Evolutionary conservation across 2,113 vertebrate genomes (phyloP).

Genomic region (Petrocephalus zakoni): DNA sequence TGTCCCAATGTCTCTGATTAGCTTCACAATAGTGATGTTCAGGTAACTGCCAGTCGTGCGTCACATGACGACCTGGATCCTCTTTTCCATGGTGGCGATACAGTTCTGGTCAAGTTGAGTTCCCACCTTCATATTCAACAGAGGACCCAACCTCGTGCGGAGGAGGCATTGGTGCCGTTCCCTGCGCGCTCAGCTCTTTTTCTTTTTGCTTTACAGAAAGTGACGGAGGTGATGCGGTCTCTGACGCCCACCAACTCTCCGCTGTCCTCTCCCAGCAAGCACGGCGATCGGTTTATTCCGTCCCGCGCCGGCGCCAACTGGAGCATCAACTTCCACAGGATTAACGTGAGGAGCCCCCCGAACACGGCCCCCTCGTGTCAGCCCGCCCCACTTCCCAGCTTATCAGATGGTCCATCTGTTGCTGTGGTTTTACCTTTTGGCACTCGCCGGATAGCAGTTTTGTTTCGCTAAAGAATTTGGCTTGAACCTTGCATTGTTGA

Average conservation of each 20-base stretch:
- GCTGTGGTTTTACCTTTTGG: neutral
- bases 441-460: neutral
- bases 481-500: neutral
- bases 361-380: neutral
- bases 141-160: neutral
- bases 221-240: slow-evolving; percentile 72
- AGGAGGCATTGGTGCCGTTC: neutral
- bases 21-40: neutral
- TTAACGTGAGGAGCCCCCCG: slow-evolving; percentile 71
- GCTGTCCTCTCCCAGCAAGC: slow-evolving; percentile 91
- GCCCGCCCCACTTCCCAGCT: neutral
- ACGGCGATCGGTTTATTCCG: slow-evolving; percentile 94
- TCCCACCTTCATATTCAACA: neutral
- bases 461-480: neutral
- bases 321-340: slow-evolving; percentile 97
- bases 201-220: slow-evolving; percentile 52
- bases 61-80: neutral
- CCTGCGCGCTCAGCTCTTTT: neutral
- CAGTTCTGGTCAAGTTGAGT: neutral
- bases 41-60: neutral
- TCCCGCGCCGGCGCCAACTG: slow-evolving; percentile 95
- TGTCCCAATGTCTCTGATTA: neutral
- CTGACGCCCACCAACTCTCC: slow-evolving; percentile 91
- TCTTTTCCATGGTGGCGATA: neutral
- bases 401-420: neutral